Evolutionary conservation across 1,140 invertebrate genomes (phyloP).

Genomic region (Camponotus vicinus): DNA sequence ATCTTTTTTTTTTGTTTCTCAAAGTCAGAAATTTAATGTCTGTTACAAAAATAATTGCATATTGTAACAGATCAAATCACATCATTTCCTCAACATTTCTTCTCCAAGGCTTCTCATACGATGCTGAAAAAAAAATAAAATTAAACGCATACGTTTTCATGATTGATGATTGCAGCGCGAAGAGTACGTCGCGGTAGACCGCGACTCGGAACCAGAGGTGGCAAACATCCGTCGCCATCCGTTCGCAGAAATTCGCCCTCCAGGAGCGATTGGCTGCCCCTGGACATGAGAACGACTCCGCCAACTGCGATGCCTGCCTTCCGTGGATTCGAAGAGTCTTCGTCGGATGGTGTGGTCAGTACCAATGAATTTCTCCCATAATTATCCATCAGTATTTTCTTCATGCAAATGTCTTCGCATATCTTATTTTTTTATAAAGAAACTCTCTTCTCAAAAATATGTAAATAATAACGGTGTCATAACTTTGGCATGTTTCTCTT

Average conservation of each 20-base stretch:
- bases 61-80: background rate
- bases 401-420: background rate
- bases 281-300: slow-evolving; percentile 85
- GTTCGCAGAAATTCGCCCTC: slow-evolving; percentile 82
- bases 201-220: slow-evolving; percentile 83
- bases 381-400: background rate
- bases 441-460: background rate
- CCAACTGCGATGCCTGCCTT: slow-evolving; percentile 82
- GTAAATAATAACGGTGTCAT: background rate
- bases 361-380: background rate
- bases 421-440: background rate
- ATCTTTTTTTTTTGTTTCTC: background rate
- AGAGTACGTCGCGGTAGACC: slow-evolving; percentile 84
- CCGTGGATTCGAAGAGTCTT: slow-evolving; percentile 83
- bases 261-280: slow-evolving; percentile 82
- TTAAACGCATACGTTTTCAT: slow-evolving; percentile 26
- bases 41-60: slow-evolving; percentile 8
- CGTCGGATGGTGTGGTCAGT: slow-evolving; percentile 84
- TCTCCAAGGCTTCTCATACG: background rate
- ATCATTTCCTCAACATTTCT: background rate
- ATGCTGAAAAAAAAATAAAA: background rate
- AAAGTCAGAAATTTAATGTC: background rate
- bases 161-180: slow-evolving; percentile 73
- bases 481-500: slow-evolving; percentile 22
- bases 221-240: slow-evolving; percentile 80